Conservation (phyloP, 53 echinoderm and acorn worm species). For the Temnopleurus reevesii region DNA sequence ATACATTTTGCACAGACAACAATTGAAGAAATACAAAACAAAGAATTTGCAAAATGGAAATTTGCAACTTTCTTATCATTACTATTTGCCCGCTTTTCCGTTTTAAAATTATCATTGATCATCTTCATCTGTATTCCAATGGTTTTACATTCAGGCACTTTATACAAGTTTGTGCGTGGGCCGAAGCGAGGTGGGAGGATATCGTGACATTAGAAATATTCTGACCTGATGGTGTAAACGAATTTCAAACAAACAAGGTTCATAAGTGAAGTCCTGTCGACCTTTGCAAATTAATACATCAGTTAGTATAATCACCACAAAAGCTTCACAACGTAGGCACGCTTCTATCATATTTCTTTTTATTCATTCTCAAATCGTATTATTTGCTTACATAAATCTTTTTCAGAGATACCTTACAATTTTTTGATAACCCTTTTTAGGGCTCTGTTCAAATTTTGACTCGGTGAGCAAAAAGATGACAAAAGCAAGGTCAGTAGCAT, state of each 20-base stretch:
- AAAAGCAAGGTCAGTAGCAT: slow-evolving; percentile 14
- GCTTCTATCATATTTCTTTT: background rate
- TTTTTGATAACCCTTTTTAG: background rate
- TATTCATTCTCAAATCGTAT: background rate
- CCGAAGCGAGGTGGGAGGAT: background rate
- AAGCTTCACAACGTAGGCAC: background rate
- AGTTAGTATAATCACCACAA: background rate
- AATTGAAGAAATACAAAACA: too few relatives aligned
- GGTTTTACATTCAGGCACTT: too few relatives aligned
- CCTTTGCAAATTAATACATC: background rate
- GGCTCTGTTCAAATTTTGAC: background rate
- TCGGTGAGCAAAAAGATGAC: background rate
- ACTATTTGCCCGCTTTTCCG: too few relatives aligned
- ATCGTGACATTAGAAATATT: background rate
- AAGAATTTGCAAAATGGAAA: too few relatives aligned
- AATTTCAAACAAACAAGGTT: background rate
- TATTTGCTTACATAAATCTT: slow-evolving; percentile 24
- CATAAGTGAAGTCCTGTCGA: background rate
- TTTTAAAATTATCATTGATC: too few relatives aligned
- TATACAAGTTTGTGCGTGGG: too few relatives aligned
- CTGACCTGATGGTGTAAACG: background rate
- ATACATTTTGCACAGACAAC: too few relatives aligned
- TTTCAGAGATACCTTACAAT: slow-evolving; percentile 18
- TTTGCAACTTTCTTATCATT: too few relatives aligned
- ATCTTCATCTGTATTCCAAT: too few relatives aligned